Conservation (phyloP, 2,797 vertebrate species). For the Danio aesculapii region DNA sequence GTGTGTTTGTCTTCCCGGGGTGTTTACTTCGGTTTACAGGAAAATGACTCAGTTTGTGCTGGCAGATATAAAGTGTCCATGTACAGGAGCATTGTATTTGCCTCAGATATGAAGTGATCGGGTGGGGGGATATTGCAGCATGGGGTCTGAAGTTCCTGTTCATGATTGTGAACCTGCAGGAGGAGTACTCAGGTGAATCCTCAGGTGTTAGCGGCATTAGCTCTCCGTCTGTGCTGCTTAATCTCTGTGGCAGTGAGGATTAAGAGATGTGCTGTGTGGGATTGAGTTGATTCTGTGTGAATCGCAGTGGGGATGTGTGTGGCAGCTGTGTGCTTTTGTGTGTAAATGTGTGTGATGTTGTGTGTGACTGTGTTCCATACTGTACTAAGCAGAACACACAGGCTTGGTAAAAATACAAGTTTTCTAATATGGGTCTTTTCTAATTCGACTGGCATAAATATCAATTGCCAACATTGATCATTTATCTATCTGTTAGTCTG, state of each 20-base stretch:
- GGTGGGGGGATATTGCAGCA: neutral
- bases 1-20: neutral
- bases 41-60: constrained; percentile 27
- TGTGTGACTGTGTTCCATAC: neutral
- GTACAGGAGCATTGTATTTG: constrained; percentile 24
- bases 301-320: constrained; percentile 24
- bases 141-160: constrained; percentile 25
- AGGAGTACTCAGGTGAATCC: constrained; percentile 36
- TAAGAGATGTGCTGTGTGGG: constrained; percentile 50
- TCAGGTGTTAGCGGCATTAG: constrained; percentile 56
- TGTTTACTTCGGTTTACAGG: constrained; percentile 47
- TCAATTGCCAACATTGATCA: too few species aligned
- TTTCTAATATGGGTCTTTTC: too few species aligned
- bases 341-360: constrained; percentile 7
- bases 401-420: too few species aligned
- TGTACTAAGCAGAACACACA: too few species aligned
- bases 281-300: constrained; percentile 45
- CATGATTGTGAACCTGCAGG: constrained; percentile 20
- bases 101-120: constrained; percentile 11
- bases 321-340: constrained; percentile 24
- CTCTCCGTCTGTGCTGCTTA: constrained; percentile 47
- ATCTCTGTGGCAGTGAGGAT: constrained; percentile 51
- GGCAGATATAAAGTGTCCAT: constrained; percentile 1
- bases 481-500: too few species aligned
- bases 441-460: too few species aligned